Percentiles rank a stretch among this genome's conserved stretches.
Evolutionary conservation across 64 coral and sea anemone genomes (phyloP).

Genomic region (Acropora tenuis): DNA sequence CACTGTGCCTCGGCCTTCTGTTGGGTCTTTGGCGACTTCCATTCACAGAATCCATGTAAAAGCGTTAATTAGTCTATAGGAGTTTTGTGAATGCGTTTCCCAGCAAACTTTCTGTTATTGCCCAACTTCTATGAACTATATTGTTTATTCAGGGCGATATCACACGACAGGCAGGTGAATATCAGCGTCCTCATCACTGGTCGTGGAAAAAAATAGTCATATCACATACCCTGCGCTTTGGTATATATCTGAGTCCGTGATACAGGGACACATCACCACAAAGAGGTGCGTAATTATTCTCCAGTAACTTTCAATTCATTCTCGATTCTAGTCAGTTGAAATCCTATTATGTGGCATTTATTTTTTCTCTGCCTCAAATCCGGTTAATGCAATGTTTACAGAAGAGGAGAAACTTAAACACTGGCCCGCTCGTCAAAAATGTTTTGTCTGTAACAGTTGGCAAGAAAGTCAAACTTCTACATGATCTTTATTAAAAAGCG

Average conservation of each 20-base stretch:
- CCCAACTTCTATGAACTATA: neutral
- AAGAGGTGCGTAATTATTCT: neutral
- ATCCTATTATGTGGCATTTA: neutral
- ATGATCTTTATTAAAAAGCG: neutral
- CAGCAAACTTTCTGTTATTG: constrained; percentile 18
- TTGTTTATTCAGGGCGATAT: constrained; percentile 7
- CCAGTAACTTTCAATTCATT: neutral
- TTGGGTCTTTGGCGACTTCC: neutral
- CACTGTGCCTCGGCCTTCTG: neutral
- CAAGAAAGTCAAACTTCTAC: neutral
- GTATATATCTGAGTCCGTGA: neutral
- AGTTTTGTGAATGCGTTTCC: constrained; percentile 23
- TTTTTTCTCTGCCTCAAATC: neutral
- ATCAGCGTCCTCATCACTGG: neutral
- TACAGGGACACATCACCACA: neutral
- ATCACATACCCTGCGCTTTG: neutral
- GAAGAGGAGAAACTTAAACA: neutral
- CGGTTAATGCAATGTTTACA: neutral
- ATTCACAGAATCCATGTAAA: neutral
- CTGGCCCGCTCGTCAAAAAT: no score
- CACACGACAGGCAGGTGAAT: neutral
- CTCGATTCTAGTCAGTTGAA: neutral
- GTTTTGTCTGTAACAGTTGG: neutral
- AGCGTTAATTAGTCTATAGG: neutral
- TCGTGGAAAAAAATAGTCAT: neutral